Conservation (phyloP, 2,113 vertebrate species). For the Psilopsiagon aurifrons region DNA sequence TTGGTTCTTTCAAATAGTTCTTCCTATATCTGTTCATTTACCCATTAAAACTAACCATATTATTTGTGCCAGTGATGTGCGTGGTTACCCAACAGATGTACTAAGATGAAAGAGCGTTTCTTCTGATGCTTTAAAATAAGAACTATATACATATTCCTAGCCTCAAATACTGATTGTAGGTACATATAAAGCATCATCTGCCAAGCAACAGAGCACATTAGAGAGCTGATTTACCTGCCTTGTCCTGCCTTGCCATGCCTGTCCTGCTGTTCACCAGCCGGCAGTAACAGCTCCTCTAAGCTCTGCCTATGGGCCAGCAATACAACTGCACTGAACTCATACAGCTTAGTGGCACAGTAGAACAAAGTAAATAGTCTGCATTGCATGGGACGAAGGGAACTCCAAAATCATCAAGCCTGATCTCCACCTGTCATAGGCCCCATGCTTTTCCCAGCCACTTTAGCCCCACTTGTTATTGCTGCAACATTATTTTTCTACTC, state of each 20-base stretch:
- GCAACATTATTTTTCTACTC: not conserved
- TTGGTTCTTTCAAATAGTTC: not conserved
- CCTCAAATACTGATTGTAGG: not conserved
- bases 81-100: not conserved
- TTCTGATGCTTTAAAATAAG: not conserved
- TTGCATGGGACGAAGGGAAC: not conserved
- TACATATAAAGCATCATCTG: not conserved
- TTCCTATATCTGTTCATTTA: not conserved
- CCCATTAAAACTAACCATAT: not conserved
- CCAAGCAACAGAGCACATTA: not conserved
- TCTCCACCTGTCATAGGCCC: not conserved
- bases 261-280: not conserved
- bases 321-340: accelerated
- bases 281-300: not conserved
- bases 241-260: not conserved
- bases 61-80: not conserved
- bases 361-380: not conserved
- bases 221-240: not conserved
- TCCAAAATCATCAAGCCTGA: not conserved
- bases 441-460: not conserved
- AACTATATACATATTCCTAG: not conserved
- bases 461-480: not conserved
- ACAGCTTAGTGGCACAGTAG: not conserved
- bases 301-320: not conserved
- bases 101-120: not conserved